These are phyloP conservation scores for Procavia capensis DNA, from an alignment of 2,113 vertebrate species.

Conservation along the genomic window DNA sequence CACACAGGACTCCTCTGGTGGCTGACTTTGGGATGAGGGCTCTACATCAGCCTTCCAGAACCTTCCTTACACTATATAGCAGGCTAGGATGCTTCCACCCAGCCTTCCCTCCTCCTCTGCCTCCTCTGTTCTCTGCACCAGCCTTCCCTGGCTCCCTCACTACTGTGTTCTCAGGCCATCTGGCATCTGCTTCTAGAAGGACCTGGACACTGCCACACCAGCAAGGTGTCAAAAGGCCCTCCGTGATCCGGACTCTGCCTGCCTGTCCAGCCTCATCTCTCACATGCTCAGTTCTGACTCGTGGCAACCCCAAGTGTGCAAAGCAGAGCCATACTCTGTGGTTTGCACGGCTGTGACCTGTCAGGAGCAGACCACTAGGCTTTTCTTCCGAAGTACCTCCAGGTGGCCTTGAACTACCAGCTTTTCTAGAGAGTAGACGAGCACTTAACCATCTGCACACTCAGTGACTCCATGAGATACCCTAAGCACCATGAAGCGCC, in stretches of 20 bases:
- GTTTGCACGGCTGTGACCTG: too few relatives aligned
- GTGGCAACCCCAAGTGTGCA: too few relatives aligned
- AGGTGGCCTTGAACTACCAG: too few relatives aligned
- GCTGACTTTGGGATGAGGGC: background rate
- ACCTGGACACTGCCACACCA: background rate
- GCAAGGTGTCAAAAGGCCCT: background rate
- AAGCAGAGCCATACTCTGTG: too few relatives aligned
- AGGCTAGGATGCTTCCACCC: background rate
- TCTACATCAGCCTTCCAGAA: background rate
- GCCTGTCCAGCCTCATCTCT: background rate
- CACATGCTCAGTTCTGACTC: too few relatives aligned
- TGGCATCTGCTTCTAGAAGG: background rate
- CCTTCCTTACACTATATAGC: background rate
- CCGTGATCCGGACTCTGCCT: background rate
- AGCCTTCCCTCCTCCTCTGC: background rate
- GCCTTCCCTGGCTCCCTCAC: background rate
- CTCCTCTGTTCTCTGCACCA: background rate
- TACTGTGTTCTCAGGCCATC: background rate
- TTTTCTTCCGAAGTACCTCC: too few relatives aligned
- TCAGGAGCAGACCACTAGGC: too few relatives aligned
- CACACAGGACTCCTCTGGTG: rapidly evolving
- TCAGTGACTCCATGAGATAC: too few relatives aligned
- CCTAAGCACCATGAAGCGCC: background rate
- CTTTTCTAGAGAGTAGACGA: too few relatives aligned
- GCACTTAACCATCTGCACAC: too few relatives aligned